Percentiles rank a stretch among this genome's conserved stretches.
phyloP scores from a whole-genome alignment of 2,113 vertebrate species.

The Oncorhynchus gorbuscha region DNA sequence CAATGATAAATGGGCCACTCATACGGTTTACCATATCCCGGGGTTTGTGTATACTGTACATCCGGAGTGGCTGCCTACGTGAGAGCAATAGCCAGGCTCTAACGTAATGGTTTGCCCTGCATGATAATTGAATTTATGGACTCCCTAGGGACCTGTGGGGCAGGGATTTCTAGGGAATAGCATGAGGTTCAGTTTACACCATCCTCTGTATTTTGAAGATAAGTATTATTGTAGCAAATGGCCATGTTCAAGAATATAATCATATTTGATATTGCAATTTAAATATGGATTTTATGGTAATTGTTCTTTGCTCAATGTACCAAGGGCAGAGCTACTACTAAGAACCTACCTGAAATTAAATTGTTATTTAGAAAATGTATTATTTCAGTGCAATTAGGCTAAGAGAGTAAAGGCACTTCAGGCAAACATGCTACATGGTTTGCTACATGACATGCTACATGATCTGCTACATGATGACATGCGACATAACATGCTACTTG shows the following conservation, averaged over 20 bases:
- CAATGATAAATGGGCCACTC: slow-evolving; percentile 67
- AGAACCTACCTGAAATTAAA: not conserved
- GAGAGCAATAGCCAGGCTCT: slow-evolving; percentile 35
- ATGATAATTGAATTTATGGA: slow-evolving; percentile 67
- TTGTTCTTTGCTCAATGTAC: not conserved
- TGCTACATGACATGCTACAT: too few species aligned
- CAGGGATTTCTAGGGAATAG: slow-evolving; percentile 25
- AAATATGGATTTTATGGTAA: not conserved
- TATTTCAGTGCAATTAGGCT: not conserved
- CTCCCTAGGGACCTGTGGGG: slow-evolving; percentile 36
- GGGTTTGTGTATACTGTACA: slow-evolving; percentile 45
- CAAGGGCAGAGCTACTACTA: too few species aligned
- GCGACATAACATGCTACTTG: too few species aligned
- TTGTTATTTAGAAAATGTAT: not conserved
- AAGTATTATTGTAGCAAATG: slow-evolving; percentile 1
- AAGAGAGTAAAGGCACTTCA: not conserved
- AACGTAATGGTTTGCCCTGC: slow-evolving; percentile 41
- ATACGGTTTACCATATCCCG: slow-evolving; percentile 62
- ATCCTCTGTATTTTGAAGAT: not conserved
- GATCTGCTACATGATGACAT: too few species aligned
- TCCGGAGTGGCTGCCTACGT: slow-evolving; percentile 38
- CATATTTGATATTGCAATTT: not conserved
- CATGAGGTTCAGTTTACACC: slow-evolving; percentile 17
- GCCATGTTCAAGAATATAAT: not conserved
- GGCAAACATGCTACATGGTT: too few species aligned